Evolutionary conservation across 1,140 invertebrate species (phyloP).

Genomic region (Diorhabda carinulata): DNA sequence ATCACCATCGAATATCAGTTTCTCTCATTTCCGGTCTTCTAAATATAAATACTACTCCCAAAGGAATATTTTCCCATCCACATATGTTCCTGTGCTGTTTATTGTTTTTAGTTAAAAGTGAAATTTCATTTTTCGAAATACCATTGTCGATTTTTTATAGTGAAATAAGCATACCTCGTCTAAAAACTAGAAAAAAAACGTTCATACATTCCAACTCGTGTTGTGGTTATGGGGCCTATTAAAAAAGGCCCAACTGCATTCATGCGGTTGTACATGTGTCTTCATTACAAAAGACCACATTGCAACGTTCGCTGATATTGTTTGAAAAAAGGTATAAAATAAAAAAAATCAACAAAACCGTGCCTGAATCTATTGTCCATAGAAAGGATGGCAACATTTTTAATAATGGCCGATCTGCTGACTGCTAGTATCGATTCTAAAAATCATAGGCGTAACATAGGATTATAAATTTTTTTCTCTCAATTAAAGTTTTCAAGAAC

Average conservation of each 20-base stretch:
- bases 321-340: conserved; percentile 14
- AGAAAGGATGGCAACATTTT: conserved; percentile 17
- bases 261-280: conserved; percentile 16
- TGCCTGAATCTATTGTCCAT: conserved; percentile 15
- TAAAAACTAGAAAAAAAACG: neutral
- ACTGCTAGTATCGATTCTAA: conserved; percentile 15
- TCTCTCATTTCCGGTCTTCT: no score
- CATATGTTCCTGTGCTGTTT: no score
- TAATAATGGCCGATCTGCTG: conserved; percentile 23
- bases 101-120: no score
- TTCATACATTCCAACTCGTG: neutral
- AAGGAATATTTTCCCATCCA: no score
- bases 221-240: neutral
- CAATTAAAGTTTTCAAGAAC: no score
- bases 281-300: conserved; percentile 16
- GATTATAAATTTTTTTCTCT: no score
- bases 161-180: neutral
- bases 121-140: no score
- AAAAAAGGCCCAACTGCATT: conserved; percentile 8
- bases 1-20: no score
- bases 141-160: neutral
- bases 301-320: conserved; percentile 14
- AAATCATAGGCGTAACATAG: neutral
- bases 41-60: no score
- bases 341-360: conserved; percentile 19